Evolutionary conservation across 2,888 invertebrate species (phyloP).

Genomic region (Sericinus montela): DNA sequence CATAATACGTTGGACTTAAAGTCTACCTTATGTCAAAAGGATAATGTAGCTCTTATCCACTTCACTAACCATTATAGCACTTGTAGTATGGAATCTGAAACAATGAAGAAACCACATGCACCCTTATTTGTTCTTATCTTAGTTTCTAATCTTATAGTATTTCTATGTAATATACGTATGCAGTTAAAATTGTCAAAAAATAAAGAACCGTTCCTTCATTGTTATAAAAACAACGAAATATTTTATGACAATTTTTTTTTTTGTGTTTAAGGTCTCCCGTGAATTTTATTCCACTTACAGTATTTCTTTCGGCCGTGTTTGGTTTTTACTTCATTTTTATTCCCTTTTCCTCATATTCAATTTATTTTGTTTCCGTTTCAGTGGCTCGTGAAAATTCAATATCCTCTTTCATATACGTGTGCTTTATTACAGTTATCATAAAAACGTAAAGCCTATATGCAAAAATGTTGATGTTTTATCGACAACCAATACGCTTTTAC

Average conservation of each 20-base stretch:
- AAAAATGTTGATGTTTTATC: background rate
- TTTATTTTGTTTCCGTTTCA: slow-evolving; percentile 18
- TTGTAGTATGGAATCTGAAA: too few relatives aligned
- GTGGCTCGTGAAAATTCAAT: slow-evolving; percentile 19
- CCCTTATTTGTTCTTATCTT: too few relatives aligned
- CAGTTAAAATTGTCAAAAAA: too few relatives aligned
- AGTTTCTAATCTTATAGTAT: too few relatives aligned
- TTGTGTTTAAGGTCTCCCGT: background rate
- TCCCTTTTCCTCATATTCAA: slow-evolving; percentile 19
- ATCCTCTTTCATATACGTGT: slow-evolving; percentile 16
- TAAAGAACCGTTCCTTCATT: too few relatives aligned
- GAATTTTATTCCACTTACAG: slow-evolving; percentile 15
- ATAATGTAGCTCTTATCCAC: too few relatives aligned
- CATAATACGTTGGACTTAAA: too few relatives aligned
- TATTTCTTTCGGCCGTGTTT: slow-evolving; percentile 14
- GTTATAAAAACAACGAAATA: slow-evolving; percentile 7
- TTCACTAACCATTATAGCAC: too few relatives aligned
- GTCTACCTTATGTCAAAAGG: too few relatives aligned
- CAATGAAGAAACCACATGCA: too few relatives aligned
- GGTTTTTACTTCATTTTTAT: slow-evolving; percentile 18
- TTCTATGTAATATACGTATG: too few relatives aligned
- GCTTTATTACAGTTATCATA: slow-evolving; percentile 15
- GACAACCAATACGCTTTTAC: background rate
- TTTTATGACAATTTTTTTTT: slow-evolving; percentile 10
- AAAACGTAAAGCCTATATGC: slow-evolving; percentile 4